A percentile compares a stretch with the other conserved stretches of the same genome.
phyloP scores from a whole-genome alignment of 2,113 vertebrate species.

The Lamprotornis superbus region DNA sequence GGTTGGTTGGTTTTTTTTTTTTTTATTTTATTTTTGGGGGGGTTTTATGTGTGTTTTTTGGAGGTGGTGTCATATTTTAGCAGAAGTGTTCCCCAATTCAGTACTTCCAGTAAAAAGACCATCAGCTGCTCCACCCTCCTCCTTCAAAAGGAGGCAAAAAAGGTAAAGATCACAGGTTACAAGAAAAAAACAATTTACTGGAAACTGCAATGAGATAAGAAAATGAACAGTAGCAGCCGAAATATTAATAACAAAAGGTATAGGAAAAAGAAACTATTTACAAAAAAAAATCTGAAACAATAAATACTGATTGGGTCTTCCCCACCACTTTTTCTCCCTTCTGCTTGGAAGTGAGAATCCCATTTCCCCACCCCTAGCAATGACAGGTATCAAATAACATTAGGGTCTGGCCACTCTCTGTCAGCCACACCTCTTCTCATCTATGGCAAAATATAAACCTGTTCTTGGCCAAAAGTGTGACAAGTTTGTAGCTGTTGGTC shows the following conservation, averaged over 20 bases:
- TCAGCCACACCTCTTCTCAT: background rate
- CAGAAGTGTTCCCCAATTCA: background rate
- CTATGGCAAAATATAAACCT: too few species aligned
- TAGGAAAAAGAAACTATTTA: background rate
- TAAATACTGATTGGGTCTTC: background rate
- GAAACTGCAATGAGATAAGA: background rate
- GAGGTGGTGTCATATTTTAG: rapidly evolving
- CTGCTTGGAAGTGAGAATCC: background rate
- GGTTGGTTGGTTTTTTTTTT: too few species aligned
- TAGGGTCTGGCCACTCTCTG: rapidly evolving
- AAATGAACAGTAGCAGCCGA: rapidly evolving
- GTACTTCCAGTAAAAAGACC: background rate
- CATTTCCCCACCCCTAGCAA: too few species aligned
- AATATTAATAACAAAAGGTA: background rate
- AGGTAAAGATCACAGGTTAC: background rate
- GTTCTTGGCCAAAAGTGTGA: rapidly evolving
- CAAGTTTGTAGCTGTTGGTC: background rate
- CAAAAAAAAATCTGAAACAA: background rate
- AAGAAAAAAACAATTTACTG: background rate
- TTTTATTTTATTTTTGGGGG: too few species aligned
- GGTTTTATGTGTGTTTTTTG: too few species aligned
- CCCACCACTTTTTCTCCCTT: rapidly evolving
- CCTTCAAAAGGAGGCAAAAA: background rate
- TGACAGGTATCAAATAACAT: background rate
- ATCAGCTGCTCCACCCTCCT: rapidly evolving